Evolutionary conservation across 2,888 invertebrate genomes (phyloP).

Genomic region (Eristalinus sepulchralis): DNA sequence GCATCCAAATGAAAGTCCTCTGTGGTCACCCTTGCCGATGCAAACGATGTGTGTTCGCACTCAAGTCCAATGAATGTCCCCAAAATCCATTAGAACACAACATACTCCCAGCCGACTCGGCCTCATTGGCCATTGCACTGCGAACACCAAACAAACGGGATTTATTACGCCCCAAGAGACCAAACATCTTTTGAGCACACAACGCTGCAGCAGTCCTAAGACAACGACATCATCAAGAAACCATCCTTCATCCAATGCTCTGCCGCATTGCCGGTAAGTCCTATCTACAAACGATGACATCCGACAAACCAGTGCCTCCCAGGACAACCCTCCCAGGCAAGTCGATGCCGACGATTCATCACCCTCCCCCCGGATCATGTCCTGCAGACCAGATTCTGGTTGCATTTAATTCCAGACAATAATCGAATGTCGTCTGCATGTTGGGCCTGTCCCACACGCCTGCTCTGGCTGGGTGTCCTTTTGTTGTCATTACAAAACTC

Average conservation of each 20-base stretch:
- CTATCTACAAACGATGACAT: conserved; percentile 32
- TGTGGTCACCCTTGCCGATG: not conserved
- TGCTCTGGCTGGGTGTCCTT: conserved; percentile 3
- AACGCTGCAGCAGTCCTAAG: conserved; percentile 7
- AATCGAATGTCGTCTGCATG: conserved; percentile 59
- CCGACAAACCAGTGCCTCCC: conserved; percentile 23
- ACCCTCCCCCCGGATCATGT: conserved; percentile 12
- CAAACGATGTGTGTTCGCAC: not conserved
- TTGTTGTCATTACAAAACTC: conserved; percentile 67
- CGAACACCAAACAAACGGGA: not conserved
- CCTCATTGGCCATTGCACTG: conserved; percentile 29
- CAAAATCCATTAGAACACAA: not conserved
- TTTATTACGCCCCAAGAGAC: conserved; percentile 36
- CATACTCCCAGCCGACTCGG: not conserved
- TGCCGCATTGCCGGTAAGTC: conserved; percentile 56
- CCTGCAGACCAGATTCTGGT: conserved; percentile 31
- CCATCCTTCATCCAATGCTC: conserved; percentile 38
- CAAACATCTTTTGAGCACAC: conserved; percentile 29
- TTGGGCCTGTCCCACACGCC: not conserved
- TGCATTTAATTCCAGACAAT: conserved; percentile 54
- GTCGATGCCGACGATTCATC: conserved; percentile 41
- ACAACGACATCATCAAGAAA: conserved; percentile 36
- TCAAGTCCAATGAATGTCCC: not conserved
- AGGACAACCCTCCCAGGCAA: not conserved
- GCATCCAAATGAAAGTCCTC: not conserved